These are phyloP conservation scores for Terrapene triunguis DNA, from an alignment of 2,113 vertebrate genomes.

Conservation along the genomic window DNA sequence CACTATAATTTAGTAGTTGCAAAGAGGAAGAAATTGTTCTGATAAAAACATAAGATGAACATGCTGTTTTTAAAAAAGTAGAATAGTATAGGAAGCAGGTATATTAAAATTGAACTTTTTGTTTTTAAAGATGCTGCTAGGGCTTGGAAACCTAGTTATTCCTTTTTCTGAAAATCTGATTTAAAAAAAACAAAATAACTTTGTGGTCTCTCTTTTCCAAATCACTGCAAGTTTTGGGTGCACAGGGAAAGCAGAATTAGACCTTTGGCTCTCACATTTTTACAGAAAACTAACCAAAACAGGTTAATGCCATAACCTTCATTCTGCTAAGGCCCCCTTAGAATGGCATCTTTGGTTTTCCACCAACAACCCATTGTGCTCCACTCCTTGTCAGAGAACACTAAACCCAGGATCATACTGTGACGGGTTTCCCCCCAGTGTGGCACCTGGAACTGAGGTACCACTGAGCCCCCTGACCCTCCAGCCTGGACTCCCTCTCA, in stretches of 20 bases:
- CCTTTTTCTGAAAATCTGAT: not conserved
- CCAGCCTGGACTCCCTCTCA: too few relatives aligned
- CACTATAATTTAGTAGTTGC: not conserved
- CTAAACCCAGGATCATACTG: not conserved
- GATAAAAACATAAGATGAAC: not conserved
- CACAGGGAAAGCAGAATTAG: not conserved
- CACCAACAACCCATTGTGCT: not conserved
- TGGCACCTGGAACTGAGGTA: too few relatives aligned
- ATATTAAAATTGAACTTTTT: not conserved
- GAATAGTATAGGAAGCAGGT: not conserved
- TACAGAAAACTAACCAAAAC: not conserved
- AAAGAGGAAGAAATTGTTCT: not conserved
- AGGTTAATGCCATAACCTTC: not conserved
- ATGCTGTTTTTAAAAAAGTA: not conserved
- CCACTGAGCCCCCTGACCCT: too few relatives aligned
- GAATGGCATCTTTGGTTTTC: not conserved
- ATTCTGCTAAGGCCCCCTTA: not conserved
- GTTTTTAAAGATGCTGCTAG: not conserved
- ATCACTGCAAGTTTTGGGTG: not conserved
- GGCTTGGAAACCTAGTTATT: not conserved
- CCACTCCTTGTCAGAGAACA: not conserved
- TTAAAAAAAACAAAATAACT: not conserved
- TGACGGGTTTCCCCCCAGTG: too few relatives aligned
- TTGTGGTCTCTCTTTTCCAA: not conserved
- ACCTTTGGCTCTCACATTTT: not conserved